Evolutionary conservation across 1,140 invertebrate genomes (phyloP).

Genomic region (Drosophila busckii): DNA sequence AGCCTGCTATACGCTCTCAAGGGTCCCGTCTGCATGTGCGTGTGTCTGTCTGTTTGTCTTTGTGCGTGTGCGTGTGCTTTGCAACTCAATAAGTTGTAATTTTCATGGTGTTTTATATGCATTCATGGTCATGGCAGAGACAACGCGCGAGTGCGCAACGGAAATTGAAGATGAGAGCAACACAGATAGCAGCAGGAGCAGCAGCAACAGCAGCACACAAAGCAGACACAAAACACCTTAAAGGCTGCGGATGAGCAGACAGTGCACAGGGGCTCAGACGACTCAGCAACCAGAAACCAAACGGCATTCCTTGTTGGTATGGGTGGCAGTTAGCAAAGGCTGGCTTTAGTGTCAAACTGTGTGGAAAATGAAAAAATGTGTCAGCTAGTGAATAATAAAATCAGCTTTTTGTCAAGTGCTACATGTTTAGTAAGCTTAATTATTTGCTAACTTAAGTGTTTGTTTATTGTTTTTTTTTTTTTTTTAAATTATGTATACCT

Average conservation of each 20-base stretch:
- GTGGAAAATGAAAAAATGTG: slow-evolving; percentile 71
- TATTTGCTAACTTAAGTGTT: slow-evolving; percentile 1
- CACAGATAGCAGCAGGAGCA: slow-evolving; percentile 58
- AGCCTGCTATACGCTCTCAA: slow-evolving; percentile 39
- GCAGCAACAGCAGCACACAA: too few relatives aligned
- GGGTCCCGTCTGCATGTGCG: slow-evolving; percentile 29
- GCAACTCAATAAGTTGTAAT: slow-evolving; percentile 75
- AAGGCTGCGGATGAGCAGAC: slow-evolving; percentile 32
- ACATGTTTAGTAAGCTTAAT: slow-evolving; percentile 32
- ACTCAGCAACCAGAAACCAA: slow-evolving; percentile 3
- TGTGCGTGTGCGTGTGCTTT: slow-evolving; percentile 40
- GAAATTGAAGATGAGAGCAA: slow-evolving; percentile 73
- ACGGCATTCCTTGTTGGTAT: too few relatives aligned
- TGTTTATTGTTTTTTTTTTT: not conserved
- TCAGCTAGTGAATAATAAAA: slow-evolving; percentile 56
- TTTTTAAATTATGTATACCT: not conserved
- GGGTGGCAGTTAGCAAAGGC: not conserved
- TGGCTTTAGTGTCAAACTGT: slow-evolving; percentile 28
- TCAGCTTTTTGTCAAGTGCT: too few relatives aligned
- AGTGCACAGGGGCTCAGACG: not conserved
- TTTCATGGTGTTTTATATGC: slow-evolving; percentile 61
- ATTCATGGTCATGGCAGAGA: slow-evolving; percentile 13
- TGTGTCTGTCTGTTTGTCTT: not conserved
- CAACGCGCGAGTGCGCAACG: slow-evolving; percentile 56
- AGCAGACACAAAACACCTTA: slow-evolving; percentile 50